These are phyloP conservation scores for Lepisosteus oculatus DNA, from an alignment of 2,113 vertebrate genomes.

Conservation along the genomic window DNA sequence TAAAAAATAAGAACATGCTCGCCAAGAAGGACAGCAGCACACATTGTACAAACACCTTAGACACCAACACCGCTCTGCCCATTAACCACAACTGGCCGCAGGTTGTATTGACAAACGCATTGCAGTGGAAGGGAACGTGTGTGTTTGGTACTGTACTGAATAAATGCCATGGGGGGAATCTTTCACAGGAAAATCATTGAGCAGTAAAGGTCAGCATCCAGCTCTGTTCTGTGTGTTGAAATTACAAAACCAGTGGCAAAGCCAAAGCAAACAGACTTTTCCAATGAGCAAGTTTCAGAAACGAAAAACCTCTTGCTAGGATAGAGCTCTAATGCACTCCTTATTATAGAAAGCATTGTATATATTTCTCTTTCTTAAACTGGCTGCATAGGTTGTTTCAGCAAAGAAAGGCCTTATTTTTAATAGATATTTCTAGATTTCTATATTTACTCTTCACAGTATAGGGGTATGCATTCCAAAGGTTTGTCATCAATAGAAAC, in stretches of 20 bases:
- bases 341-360: no score
- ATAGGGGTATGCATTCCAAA: conserved; percentile 13
- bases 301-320: neutral
- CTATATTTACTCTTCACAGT: neutral
- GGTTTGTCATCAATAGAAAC: conserved; percentile 39
- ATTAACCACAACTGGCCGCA: neutral
- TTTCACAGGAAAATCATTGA: conserved; percentile 22
- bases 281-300: conserved; percentile 17
- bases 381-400: no score
- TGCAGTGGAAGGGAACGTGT: conserved; percentile 24
- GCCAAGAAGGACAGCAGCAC: neutral
- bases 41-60: neutral
- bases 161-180: conserved; percentile 41
- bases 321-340: no score
- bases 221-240: conserved; percentile 27
- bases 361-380: no score
- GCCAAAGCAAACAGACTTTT: conserved; percentile 10
- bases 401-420: no score
- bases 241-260: neutral
- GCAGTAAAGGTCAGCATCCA: conserved; percentile 33
- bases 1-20: conserved; percentile 7
- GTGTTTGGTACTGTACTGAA: conserved; percentile 43
- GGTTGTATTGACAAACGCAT: conserved; percentile 11
- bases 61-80: conserved; percentile 10
- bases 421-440: no score